Evolutionary conservation across 2,888 invertebrate genomes (phyloP), one percentile per base, ranked within the genome.

Genomic region (Nomada flava): DNA sequence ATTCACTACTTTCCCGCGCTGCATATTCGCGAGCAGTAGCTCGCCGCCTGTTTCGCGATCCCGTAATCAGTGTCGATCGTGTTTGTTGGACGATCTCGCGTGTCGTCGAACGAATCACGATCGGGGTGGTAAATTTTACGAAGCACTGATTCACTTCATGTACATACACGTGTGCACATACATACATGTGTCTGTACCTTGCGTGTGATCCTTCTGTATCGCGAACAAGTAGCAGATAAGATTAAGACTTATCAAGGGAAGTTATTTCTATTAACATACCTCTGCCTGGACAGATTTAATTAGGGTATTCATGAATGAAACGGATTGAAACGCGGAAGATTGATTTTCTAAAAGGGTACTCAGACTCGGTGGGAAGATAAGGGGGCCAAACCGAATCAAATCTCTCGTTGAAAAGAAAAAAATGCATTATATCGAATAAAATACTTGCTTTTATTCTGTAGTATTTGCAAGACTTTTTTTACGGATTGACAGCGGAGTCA

Each of bases 41-140:
- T 55, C 71, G 50, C 60, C 60, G 52, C 68, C 75, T 60, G 53
- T 74, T 50, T 63, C 73, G 76, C 75, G 69, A 70, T 59, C 76
- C 74, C 78, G 84, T 76, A 88, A 88, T 88, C 88, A 80, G 69
- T 76, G 83, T 81, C 86, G 88, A 86, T 88, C 88, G 79, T 86
- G 86, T 88, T 88, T 85, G 86, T 84, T 87, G 77, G 77, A 23
- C 73, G 86, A 81, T 87, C 81, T 68, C 72, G 85, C 79, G 82
- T 79, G 86, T 77, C 79, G 74, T 72, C 65, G 57, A 63, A 77
- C 78, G 77, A 87, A 82, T 87, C 84, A 84, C 84, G 75, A 80
- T 84, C 86, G 60, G 55, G 72, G 65, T 73, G 76, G 63, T 69
- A 79, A 44, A 50, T 47, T 81, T 69, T 69, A 64, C n/a, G 57